Percentiles rank a stretch among this genome's conserved stretches.
These are phyloP conservation scores for Pogonomyrmex barbatus DNA, from an alignment of 1,140 invertebrate species.

Conservation along the genomic window DNA sequence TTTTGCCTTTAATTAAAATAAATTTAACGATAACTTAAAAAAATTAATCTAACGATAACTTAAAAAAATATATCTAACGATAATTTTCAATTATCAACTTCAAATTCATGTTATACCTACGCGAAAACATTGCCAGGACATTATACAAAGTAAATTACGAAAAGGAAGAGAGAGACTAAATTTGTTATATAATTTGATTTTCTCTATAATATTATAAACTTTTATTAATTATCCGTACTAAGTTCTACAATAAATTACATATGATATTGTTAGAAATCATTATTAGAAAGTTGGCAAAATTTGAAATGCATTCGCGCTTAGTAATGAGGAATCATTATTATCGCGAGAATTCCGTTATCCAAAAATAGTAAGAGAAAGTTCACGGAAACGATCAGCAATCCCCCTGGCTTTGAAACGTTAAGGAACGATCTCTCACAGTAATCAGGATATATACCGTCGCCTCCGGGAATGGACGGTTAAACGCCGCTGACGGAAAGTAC, in stretches of 20 bases:
- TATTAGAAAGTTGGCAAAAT: neutral
- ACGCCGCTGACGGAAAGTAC: conserved; percentile 35
- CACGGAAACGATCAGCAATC: conserved; percentile 24
- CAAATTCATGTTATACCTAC: neutral
- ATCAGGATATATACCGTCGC: conserved; percentile 50
- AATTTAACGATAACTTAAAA: neutral
- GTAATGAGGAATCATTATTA: neutral
- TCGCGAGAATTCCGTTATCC: neutral
- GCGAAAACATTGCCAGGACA: neutral
- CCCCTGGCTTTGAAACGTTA: neutral
- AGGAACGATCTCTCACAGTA: conserved; percentile 12
- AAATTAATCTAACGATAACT: neutral
- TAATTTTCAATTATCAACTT: too few species aligned
- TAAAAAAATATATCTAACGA: too few species aligned
- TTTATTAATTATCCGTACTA: conserved; percentile 1
- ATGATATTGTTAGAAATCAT: neutral
- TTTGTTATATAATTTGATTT: neutral
- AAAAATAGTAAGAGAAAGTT: conserved; percentile 28
- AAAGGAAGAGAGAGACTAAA: neutral
- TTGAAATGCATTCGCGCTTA: neutral
- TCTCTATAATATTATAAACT: neutral
- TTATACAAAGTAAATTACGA: neutral
- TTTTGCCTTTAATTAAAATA: conserved; percentile 20
- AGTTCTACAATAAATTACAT: neutral
- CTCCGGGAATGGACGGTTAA: conserved; percentile 50